These are phyloP conservation scores for Metopia argyrocephala DNA, from an alignment of 2,888 invertebrate genomes.

Conservation along the genomic window DNA sequence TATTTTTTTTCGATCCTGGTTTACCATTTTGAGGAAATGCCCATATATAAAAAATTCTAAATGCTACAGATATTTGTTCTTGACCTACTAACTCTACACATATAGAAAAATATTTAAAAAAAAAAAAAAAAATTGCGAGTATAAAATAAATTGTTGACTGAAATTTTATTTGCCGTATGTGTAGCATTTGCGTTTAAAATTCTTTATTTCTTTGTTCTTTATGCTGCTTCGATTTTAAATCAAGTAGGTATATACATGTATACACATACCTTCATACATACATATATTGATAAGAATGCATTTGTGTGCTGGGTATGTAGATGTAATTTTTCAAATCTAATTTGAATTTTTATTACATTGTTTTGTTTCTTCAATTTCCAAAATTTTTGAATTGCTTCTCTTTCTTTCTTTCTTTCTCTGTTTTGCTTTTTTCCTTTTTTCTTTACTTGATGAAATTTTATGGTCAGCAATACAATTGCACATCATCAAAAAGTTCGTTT, in stretches of 20 bases:
- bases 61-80: neutral
- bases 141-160: constrained; percentile 5
- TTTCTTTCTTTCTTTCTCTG: constrained; percentile 15
- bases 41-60: too few relatives aligned
- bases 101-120: too few relatives aligned
- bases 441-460: constrained; percentile 62
- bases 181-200: neutral
- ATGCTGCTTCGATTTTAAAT: neutral
- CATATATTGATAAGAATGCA: too few relatives aligned
- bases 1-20: too few relatives aligned
- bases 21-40: too few relatives aligned
- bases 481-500: constrained; percentile 64
- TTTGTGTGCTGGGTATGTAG: neutral
- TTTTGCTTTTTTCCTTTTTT: constrained; percentile 15
- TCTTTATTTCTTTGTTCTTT: neutral
- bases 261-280: too few relatives aligned
- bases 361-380: too few relatives aligned
- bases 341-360: constrained; percentile 46
- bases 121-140: neutral
- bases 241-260: neutral
- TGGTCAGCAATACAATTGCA: constrained; percentile 61
- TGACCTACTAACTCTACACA: neutral
- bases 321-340: constrained; percentile 44
- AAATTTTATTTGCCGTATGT: constrained; percentile 1
- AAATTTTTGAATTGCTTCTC: too few relatives aligned